Percentiles rank a stretch among this genome's conserved stretches.
phyloP scores from a whole-genome alignment of 2,888 invertebrate species.

The Brenthis ino region DNA sequence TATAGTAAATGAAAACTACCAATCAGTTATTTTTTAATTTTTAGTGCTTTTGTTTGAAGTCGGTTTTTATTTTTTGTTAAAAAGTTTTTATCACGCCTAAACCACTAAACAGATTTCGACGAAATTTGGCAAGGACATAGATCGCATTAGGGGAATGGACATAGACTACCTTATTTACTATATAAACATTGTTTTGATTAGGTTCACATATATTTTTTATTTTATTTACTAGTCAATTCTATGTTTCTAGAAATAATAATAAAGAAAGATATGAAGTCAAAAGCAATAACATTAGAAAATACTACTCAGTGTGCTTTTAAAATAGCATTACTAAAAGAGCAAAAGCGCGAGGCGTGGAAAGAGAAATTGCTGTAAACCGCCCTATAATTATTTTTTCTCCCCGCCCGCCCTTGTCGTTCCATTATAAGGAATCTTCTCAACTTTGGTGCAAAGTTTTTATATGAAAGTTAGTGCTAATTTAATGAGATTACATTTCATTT shows the following conservation, averaged over 20 bases:
- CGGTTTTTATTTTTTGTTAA: no score
- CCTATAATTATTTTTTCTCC: slow-evolving; percentile 60
- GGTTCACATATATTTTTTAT: no score
- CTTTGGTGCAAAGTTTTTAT: slow-evolving; percentile 13
- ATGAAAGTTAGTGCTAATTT: slow-evolving; percentile 8
- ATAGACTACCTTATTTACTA: no score
- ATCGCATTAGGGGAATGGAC: no score
- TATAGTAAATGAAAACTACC: no score
- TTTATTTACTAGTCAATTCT: no score
- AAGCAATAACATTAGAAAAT: slow-evolving; percentile 2
- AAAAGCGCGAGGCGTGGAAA: slow-evolving; percentile 45
- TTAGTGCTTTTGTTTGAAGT: no score
- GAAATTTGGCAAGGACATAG: no score
- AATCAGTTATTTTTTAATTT: no score
- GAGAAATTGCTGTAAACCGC: slow-evolving; percentile 55
- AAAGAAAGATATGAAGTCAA: background rate
- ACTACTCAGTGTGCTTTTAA: slow-evolving; percentile 18
- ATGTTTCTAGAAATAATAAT: background rate
- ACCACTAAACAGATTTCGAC: no score
- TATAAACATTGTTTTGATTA: no score
- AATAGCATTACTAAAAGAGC: slow-evolving; percentile 30
- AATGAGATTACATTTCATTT: slow-evolving; percentile 6
- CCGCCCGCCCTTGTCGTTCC: slow-evolving; percentile 54
- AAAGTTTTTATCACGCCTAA: no score
- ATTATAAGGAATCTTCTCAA: slow-evolving; percentile 61